These are phyloP conservation scores for Varanus komodoensis DNA, from an alignment of 2,113 vertebrate species.

Conservation along the genomic window DNA sequence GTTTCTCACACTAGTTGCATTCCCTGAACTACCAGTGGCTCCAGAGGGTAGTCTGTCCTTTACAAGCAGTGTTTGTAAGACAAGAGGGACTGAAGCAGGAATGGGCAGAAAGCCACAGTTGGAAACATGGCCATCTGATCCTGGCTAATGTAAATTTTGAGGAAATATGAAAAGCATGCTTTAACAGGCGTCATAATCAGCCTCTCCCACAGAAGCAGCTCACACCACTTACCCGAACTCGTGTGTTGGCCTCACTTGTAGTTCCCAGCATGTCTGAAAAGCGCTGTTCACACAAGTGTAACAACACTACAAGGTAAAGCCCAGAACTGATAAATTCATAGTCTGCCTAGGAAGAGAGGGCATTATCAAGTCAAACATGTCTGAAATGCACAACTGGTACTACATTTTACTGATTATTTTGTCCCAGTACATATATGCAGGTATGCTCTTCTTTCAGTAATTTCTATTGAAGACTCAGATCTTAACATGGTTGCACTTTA, in stretches of 20 bases:
- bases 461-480: not conserved
- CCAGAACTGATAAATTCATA: conserved; percentile 98
- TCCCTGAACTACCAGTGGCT: not conserved
- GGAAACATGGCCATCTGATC: not conserved
- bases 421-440: not conserved
- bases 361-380: conserved; percentile 28
- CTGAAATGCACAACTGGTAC: conserved; percentile 31
- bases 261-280: conserved; percentile 96
- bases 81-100: not conserved
- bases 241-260: conserved; percentile 86
- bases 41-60: not conserved
- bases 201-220: conserved; percentile 9
- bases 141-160: not conserved
- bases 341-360: conserved; percentile 85
- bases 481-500: not conserved
- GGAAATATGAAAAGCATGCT: not conserved
- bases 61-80: not conserved
- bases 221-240: conserved; percentile 87
- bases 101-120: not conserved
- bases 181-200: not conserved
- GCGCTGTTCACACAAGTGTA: conserved; percentile 96
- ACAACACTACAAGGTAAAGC: conserved; percentile 95
- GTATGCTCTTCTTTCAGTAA: not conserved
- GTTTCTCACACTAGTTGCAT: not conserved
- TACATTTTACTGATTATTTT: conserved; percentile 18